Conservation (phyloP, 2,888 invertebrate species). For the Halictus quadricinctus region DNA sequence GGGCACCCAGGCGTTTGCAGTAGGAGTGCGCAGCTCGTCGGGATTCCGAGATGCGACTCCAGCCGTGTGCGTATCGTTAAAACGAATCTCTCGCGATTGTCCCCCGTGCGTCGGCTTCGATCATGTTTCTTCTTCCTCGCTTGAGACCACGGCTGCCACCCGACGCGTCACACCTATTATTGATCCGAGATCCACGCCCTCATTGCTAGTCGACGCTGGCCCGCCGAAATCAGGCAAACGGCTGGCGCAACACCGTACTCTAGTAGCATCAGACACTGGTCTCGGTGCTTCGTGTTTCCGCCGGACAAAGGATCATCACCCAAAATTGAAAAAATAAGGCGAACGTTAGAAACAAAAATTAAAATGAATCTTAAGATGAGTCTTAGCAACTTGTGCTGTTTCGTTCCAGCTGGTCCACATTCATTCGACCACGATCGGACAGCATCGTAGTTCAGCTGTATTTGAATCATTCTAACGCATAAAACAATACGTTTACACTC, state of each 20-base stretch:
- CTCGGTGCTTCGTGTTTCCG: background rate
- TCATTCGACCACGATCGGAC: too few relatives aligned
- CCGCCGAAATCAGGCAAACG: constrained; percentile 6
- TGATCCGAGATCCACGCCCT: constrained; percentile 36
- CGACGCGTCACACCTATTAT: constrained; percentile 14
- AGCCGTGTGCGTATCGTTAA: constrained; percentile 15
- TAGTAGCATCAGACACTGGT: background rate
- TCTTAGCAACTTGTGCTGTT: too few relatives aligned
- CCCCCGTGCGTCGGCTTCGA: background rate
- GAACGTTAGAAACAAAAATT: background rate
- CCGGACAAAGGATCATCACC: background rate
- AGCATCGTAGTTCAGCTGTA: too few relatives aligned
- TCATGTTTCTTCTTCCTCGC: constrained; percentile 2
- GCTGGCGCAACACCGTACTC: background rate
- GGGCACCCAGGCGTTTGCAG: constrained; percentile 1
- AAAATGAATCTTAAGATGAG: background rate
- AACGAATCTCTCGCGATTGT: constrained; percentile 20
- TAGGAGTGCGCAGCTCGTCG: constrained; percentile 10
- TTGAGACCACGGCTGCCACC: background rate
- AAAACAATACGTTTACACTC: too few relatives aligned
- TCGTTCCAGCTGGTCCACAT: too few relatives aligned
- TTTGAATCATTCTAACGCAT: too few relatives aligned
- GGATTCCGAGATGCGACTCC: constrained; percentile 1
- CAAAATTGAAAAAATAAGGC: background rate
- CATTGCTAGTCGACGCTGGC: background rate